Percentiles rank a stretch among this genome's conserved stretches.
These are phyloP conservation scores for Phanerotoma sp. DNA, from an alignment of 2,888 invertebrate species.

Conservation along the genomic window DNA sequence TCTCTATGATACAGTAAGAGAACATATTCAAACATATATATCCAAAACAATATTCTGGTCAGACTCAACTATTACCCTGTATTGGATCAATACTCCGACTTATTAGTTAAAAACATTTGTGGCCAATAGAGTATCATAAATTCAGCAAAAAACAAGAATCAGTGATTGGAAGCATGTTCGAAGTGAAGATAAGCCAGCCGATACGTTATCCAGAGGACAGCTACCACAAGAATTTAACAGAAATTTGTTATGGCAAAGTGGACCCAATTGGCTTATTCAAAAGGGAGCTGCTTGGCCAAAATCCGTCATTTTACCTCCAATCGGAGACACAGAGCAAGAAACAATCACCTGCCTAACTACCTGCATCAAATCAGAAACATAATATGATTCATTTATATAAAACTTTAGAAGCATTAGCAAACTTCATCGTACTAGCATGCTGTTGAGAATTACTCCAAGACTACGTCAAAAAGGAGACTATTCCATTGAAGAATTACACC, in stretches of 20 bases:
- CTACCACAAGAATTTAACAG: slow-evolving; percentile 17
- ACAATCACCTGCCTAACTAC: neutral
- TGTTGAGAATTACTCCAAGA: too few relatives aligned
- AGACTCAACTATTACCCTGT: slow-evolving; percentile 20
- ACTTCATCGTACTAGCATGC: too few relatives aligned
- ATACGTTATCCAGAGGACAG: slow-evolving; percentile 31
- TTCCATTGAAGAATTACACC: too few relatives aligned
- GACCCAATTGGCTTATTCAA: slow-evolving; percentile 19
- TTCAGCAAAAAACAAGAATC: slow-evolving; percentile 15
- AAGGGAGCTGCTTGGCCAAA: slow-evolving; percentile 10
- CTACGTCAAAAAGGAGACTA: too few relatives aligned
- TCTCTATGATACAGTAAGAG: neutral
- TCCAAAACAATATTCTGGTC: slow-evolving; percentile 5
- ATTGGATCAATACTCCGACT: slow-evolving; percentile 26
- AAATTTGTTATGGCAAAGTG: slow-evolving; percentile 21
- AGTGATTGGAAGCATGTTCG: slow-evolving; percentile 27
- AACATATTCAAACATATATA: neutral
- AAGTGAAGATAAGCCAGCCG: slow-evolving; percentile 34
- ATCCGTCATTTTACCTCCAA: neutral
- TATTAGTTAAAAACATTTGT: slow-evolving; percentile 21
- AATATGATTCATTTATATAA: neutral
- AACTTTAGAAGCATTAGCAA: neutral
- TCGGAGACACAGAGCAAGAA: neutral
- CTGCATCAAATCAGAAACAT: neutral
- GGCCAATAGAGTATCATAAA: slow-evolving; percentile 26